Evolutionary conservation across 2,888 invertebrate genomes (phyloP).

Genomic region (Epinotia demarniana): DNA sequence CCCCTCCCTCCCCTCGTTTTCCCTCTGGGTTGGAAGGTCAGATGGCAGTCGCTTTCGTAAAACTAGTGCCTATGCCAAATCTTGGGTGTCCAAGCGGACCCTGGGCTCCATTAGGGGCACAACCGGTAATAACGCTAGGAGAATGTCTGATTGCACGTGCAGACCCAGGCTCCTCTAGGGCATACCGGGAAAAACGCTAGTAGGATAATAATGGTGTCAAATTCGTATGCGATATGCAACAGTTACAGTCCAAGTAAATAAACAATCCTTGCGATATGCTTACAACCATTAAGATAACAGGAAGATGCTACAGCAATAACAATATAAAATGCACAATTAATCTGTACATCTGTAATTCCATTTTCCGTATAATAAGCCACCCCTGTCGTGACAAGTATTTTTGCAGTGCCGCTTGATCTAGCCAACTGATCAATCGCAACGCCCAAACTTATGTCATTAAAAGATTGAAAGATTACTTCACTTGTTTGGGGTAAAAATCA

Average conservation of each 20-base stretch:
- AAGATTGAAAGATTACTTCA: slow-evolving; percentile 82
- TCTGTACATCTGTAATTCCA: slow-evolving; percentile 29
- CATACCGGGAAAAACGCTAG: too few relatives aligned
- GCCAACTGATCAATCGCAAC: slow-evolving; percentile 58
- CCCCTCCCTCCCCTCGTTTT: too few relatives aligned
- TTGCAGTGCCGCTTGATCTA: slow-evolving; percentile 49
- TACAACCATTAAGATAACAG: neutral
- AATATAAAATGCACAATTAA: slow-evolving; percentile 30
- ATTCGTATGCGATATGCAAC: too few relatives aligned
- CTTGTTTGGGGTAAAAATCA: slow-evolving; percentile 72
- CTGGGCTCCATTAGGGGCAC: too few relatives aligned
- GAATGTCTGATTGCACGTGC: too few relatives aligned
- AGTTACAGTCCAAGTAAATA: neutral
- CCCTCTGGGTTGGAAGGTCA: too few relatives aligned
- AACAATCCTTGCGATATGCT: neutral
- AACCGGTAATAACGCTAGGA: too few relatives aligned
- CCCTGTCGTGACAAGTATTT: slow-evolving; percentile 43
- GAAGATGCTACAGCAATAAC: slow-evolving; percentile 16
- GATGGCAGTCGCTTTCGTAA: too few relatives aligned
- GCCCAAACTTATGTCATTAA: slow-evolving; percentile 77
- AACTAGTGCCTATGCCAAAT: too few relatives aligned
- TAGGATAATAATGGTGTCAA: too few relatives aligned
- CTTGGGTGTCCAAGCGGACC: too few relatives aligned
- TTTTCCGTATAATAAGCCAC: slow-evolving; percentile 16
- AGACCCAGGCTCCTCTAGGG: too few relatives aligned